Evolutionary conservation across 2,888 invertebrate species (phyloP), one percentile per base, ranked within the genome.

Genomic region (Barypeithes pellucidus): DNA sequence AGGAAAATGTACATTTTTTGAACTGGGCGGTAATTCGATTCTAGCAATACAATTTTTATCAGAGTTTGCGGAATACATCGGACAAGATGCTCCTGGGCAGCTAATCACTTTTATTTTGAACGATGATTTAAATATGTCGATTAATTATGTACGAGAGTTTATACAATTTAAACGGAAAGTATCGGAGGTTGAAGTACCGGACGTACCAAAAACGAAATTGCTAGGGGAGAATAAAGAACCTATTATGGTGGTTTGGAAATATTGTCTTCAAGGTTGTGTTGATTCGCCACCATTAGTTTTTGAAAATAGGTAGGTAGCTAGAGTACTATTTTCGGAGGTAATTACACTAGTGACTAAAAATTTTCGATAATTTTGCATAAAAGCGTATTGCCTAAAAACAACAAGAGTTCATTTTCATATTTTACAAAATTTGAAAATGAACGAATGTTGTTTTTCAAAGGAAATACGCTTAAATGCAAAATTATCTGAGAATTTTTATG

Each of bases 211-310:
- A 36, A 61, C 18, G 41, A 61, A 8, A 29, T 63, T 52, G 41
- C 7, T 33, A n/a, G 7, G 20, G 4, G 54, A 52, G n/a, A 60
- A 41, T 47, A 72, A 54, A 68, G 36, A 50, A 39, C 5, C 82
- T 75, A 86, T 41, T 68, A 78, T 75, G 69, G 80, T 88, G 66
- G 39, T 76, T 29, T 90, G 91, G 92, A 87, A 86, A 76, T 89
- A 88, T 82, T 86, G 94, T 84, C 89, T 93, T 62, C 88, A 89
- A 45, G 96, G 95, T 85, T 96, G 96, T 87, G 90, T 96, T 9
- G 96, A 96, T 88, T 92, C 94, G 8, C 90, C 94, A 12, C 94
- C 95, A 18, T 86, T 89, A 20, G 78, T 91, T 62, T 89, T 89
- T 78, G 79, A 86, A 77, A 81, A 83, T 78, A 81, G 83, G 90